Evolutionary conservation across 2,888 invertebrate genomes (phyloP).

Genomic region (Cryptocephalus moraei): DNA sequence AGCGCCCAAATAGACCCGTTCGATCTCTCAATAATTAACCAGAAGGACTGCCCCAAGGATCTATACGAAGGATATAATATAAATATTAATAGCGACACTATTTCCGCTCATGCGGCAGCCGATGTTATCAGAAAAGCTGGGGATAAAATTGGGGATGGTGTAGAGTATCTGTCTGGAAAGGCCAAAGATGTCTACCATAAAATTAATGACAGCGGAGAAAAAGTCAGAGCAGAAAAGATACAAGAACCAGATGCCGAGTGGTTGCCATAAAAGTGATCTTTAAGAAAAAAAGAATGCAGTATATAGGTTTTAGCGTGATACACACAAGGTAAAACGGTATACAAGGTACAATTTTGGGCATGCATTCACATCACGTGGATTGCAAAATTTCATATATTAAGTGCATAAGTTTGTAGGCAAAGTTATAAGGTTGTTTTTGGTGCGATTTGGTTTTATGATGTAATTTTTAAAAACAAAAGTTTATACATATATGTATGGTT

Average conservation of each 20-base stretch:
- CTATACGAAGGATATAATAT: conserved; percentile 52
- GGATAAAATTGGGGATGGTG: conserved; percentile 53
- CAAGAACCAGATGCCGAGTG: conserved; percentile 45
- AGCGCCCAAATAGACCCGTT: conserved; percentile 64
- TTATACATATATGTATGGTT: no score
- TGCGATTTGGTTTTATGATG: no score
- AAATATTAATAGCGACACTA: conserved; percentile 65
- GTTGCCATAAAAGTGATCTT: conserved; percentile 37
- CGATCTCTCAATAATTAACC: conserved; percentile 64
- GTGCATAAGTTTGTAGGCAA: no score
- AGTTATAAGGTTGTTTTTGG: no score
- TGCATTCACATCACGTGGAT: no score
- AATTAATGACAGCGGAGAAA: conserved; percentile 31
- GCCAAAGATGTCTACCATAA: conserved; percentile 63
- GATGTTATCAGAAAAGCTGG: conserved; percentile 62
- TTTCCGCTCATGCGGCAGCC: conserved; percentile 63
- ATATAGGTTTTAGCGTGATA: no score
- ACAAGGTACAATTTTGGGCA: no score
- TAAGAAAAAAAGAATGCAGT: not conserved
- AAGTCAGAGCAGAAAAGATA: conserved; percentile 28
- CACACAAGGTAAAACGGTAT: no score
- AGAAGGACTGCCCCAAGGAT: conserved; percentile 57
- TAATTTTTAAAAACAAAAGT: no score
- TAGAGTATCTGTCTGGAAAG: conserved; percentile 59
- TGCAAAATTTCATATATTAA: no score